These are phyloP conservation scores for Xiphophorus hellerii DNA, from an alignment of 2,113 vertebrate species.

Conservation along the genomic window DNA sequence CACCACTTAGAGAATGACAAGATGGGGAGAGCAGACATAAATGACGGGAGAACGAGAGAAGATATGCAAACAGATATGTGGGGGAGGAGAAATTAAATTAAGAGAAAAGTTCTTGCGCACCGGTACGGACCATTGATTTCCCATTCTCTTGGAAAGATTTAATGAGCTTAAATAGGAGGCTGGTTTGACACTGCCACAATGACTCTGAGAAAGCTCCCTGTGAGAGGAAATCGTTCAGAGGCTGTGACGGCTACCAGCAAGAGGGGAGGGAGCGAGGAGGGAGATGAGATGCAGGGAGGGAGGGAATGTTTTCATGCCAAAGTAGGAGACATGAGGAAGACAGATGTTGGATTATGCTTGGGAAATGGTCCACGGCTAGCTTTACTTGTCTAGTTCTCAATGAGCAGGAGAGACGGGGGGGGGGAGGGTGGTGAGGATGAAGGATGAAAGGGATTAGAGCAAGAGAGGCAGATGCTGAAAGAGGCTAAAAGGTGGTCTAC, in stretches of 20 bases:
- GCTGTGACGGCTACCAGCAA: conserved; percentile 64
- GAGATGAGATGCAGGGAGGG: conserved; percentile 10
- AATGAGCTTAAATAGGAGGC: conserved; percentile 82
- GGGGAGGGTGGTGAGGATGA: background rate
- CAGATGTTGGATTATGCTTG: conserved; percentile 68
- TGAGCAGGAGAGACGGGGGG: conserved; percentile 11
- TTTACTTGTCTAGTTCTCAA: conserved; percentile 40
- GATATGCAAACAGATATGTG: conserved; percentile 73
- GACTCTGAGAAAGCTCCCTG: conserved; percentile 69
- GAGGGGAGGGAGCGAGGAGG: conserved; percentile 17
- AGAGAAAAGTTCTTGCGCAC: conserved; percentile 78
- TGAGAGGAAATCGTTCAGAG: conserved; percentile 78
- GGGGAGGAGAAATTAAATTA: conserved; percentile 76
- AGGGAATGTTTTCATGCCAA: conserved; percentile 44
- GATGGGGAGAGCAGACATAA: conserved; percentile 25
- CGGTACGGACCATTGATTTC: conserved; percentile 82
- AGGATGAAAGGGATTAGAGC: conserved; percentile 37
- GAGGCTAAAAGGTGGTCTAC: conserved; percentile 41
- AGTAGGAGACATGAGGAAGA: conserved; percentile 58
- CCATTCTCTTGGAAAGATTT: conserved; percentile 84
- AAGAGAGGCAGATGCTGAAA: conserved; percentile 36
- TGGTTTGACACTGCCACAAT: conserved; percentile 75
- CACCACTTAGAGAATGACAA: conserved; percentile 41
- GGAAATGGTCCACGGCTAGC: conserved; percentile 61
- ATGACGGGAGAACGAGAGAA: conserved; percentile 33